phyloP scores from a whole-genome alignment of 2,888 invertebrate species.

The Chesias legatella region DNA sequence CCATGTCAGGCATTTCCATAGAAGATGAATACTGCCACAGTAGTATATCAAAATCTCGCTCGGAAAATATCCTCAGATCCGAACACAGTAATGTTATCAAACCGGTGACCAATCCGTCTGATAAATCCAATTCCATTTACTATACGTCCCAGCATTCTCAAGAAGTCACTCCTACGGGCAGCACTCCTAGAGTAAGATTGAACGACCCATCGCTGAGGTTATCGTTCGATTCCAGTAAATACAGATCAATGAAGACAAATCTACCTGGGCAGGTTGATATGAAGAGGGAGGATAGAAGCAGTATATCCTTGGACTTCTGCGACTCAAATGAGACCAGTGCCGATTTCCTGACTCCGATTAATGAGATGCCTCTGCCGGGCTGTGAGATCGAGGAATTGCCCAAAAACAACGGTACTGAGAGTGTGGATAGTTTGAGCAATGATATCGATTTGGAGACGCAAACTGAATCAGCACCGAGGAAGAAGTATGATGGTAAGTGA shows the following conservation, averaged over 20 bases:
- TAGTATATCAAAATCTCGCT: conserved; percentile 73
- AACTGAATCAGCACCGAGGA: conserved; percentile 69
- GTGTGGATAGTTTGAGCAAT: conserved; percentile 67
- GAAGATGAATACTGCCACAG: conserved; percentile 72
- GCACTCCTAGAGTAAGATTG: conserved; percentile 51
- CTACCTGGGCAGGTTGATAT: conserved; percentile 38
- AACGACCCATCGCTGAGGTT: conserved; percentile 65
- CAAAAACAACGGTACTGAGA: conserved; percentile 67
- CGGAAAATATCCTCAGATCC: conserved; percentile 70
- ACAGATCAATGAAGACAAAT: conserved; percentile 57
- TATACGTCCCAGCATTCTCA: conserved; percentile 75
- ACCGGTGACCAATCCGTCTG: conserved; percentile 48
- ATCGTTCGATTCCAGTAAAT: conserved; percentile 71
- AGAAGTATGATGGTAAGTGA: conserved; percentile 52
- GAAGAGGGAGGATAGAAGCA: conserved; percentile 60
- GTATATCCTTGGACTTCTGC: conserved; percentile 69
- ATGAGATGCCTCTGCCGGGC: conserved; percentile 73
- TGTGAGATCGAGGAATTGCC: conserved; percentile 74
- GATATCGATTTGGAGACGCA: conserved; percentile 71
- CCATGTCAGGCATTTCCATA: conserved; percentile 75
- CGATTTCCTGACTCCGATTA: conserved; percentile 74
- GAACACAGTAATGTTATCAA: conserved; percentile 62
- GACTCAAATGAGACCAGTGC: conserved; percentile 77
- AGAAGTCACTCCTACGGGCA: conserved; percentile 68
- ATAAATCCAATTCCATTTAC: conserved; percentile 72